Base-by-base conservation (phyloP, 2,888 invertebrate species). In the Nomada fabriciana region DNA sequence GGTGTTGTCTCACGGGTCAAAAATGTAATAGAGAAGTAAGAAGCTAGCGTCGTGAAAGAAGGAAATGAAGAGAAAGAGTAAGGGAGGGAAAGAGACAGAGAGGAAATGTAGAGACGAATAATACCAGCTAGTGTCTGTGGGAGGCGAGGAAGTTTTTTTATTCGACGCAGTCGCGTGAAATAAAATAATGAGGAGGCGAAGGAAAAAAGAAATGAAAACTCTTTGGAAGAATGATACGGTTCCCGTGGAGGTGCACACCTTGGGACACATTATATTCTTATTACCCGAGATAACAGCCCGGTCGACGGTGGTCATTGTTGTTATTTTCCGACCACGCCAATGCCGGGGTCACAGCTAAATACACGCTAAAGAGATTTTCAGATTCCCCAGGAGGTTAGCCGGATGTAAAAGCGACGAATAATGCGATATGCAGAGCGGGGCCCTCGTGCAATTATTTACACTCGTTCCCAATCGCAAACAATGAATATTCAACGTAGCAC, bases 151-250 rank as follows among this genome's bases (percentile, higher is more conserved):
- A 57, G 63, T 82, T 80, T 84, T 86, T 80, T 90, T 89, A 87
- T 73, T 73, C 70, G 76, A 61, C 65, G 82, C 88, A 84, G 82
- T 81, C 86, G 77, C 78, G 81, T 85, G 86, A 87, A 89, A 91
- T 90, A 84, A 89, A 90, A 90, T 90, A 90, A 91, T 88, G 86
- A 90, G 89, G 64, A 76, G 76, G 53, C 69, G 74, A 64, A 57
- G 50, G 47, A 78, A 68, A 76, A 29, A 73, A 25, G 72, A 67
- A 85, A 84, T 81, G 78, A 76, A 77, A 82, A 70, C 80, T 60
- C 57, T 75, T 47, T n/a, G 63, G 11, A 76, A 68, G 85, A 84
- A 82, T 61, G 82, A 83, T 80, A 79, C 72, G 69, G 73, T 77
- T 69, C 63, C 63, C 63, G 59, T 61, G 18, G 73, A 61, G 50